phyloP scores from a whole-genome alignment of 2,888 invertebrate species.

The Pasiphila rectangulata region DNA sequence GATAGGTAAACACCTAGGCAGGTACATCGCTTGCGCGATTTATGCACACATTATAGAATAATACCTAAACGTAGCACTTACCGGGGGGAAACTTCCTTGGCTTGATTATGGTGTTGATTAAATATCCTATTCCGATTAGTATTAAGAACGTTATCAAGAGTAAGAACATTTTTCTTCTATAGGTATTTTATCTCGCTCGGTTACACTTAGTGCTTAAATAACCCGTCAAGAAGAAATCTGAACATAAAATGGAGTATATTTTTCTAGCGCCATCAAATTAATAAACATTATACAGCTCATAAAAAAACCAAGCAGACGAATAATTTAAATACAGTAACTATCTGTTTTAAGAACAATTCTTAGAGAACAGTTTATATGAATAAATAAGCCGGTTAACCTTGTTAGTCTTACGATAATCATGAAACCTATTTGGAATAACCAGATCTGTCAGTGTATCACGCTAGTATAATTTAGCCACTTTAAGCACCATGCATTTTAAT shows the following conservation, averaged over 20 bases:
- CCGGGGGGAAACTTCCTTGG: constrained; percentile 36
- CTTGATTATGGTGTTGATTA: constrained; percentile 30
- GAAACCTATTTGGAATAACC: too few species aligned
- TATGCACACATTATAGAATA: too few species aligned
- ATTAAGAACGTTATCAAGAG: constrained; percentile 19
- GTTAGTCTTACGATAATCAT: too few species aligned
- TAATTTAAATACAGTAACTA: not conserved
- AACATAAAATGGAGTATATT: too few species aligned
- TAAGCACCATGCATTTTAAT: not conserved
- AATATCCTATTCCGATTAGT: constrained; percentile 24
- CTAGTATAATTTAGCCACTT: not conserved
- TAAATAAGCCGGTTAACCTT: not conserved
- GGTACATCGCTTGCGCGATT: too few species aligned
- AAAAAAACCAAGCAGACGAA: too few species aligned
- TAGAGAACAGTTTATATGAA: not conserved
- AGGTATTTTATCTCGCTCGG: not conserved
- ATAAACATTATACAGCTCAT: too few species aligned
- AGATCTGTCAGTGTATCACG: not conserved
- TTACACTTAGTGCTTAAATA: not conserved
- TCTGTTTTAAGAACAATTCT: not conserved
- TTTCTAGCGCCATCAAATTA: too few species aligned
- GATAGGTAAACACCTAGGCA: too few species aligned
- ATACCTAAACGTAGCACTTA: constrained; percentile 19
- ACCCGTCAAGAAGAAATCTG: too few species aligned
- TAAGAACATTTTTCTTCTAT: constrained; percentile 22